phyloP scores from a whole-genome alignment of 1,140 invertebrate species.

The Brachionus manjavacas region DNA sequence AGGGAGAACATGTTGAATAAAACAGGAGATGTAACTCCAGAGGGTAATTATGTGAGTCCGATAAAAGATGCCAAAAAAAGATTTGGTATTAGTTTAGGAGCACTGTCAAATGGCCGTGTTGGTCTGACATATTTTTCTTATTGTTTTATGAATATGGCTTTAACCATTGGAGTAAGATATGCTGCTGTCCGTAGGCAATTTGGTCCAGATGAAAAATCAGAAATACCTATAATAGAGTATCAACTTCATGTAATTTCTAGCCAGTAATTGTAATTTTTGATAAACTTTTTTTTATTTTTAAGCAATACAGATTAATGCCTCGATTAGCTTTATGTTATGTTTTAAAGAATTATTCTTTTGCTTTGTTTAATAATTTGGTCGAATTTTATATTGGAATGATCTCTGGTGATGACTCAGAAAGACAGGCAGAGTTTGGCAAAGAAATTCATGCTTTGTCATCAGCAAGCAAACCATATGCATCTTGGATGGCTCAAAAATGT shows the following conservation, averaged over 20 bases:
- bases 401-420: constrained; percentile 55
- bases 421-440: constrained; percentile 64
- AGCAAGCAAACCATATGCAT: constrained; percentile 76
- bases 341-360: constrained; percentile 67
- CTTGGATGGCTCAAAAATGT: constrained; percentile 75
- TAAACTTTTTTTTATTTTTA: background rate
- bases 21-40: constrained; percentile 75
- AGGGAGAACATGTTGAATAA: constrained; percentile 75
- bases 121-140: constrained; percentile 66
- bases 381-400: constrained; percentile 60
- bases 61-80: constrained; percentile 56
- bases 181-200: constrained; percentile 83
- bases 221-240: constrained; percentile 36
- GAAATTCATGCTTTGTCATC: constrained; percentile 91
- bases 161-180: constrained; percentile 82
- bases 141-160: constrained; percentile 66
- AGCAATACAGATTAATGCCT: constrained; percentile 76
- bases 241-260: constrained; percentile 11
- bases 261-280: too few relatives aligned
- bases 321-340: constrained; percentile 76
- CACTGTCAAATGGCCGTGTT: constrained; percentile 75
- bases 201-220: constrained; percentile 63
- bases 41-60: constrained; percentile 73
- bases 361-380: constrained; percentile 62
- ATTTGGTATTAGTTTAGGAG: constrained; percentile 65